Evolutionary conservation across 2,113 vertebrate species (phyloP).

Genomic region (Tychaedon coryphoeus): DNA sequence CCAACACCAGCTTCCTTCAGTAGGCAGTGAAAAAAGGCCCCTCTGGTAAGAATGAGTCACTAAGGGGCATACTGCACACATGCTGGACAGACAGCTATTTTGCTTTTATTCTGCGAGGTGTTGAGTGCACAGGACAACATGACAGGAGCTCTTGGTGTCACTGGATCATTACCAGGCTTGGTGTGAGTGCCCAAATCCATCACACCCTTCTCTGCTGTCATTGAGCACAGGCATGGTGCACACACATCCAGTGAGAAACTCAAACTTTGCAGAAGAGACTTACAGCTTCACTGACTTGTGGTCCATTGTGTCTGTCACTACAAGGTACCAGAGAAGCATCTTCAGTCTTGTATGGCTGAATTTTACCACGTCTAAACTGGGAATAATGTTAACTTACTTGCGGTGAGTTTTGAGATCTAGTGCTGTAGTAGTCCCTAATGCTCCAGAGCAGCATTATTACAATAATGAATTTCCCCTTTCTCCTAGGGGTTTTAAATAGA

Average conservation of each 20-base stretch:
- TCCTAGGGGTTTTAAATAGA: not conserved
- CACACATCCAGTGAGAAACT: fast-evolving
- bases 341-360: not conserved
- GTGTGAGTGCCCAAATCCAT: not conserved
- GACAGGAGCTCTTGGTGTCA: not conserved
- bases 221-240: fast-evolving
- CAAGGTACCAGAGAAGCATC: not conserved
- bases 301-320: not conserved
- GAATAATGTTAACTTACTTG: not conserved
- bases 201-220: not conserved
- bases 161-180: not conserved
- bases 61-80: not conserved
- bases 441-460: not conserved
- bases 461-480: not conserved
- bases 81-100: not conserved
- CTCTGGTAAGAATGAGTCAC: not conserved
- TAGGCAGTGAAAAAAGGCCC: not conserved
- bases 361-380: not conserved
- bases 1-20: not conserved
- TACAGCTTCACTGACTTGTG: not conserved
- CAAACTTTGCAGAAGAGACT: not conserved
- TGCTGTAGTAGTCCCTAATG: not conserved
- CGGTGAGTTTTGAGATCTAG: not conserved
- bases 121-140: not conserved
- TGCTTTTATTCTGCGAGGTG: not conserved